Conservation (phyloP, 2,797 vertebrate genomes). For the Sparus aurata region DNA sequence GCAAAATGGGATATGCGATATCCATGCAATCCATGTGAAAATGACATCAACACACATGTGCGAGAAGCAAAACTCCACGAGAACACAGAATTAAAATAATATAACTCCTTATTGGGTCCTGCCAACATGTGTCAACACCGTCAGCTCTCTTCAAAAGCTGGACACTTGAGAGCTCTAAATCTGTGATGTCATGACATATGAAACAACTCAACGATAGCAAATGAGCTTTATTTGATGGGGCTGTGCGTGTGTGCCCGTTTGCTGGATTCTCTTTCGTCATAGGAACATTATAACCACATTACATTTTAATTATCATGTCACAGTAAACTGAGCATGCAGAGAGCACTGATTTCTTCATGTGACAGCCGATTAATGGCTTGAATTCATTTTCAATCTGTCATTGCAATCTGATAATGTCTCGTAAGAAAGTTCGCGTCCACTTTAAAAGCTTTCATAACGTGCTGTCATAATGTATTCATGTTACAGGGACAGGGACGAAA, state of each 20-base stretch:
- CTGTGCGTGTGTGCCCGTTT: not conserved
- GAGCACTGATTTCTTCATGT: not conserved
- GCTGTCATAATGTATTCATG: too few relatives aligned
- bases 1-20: not conserved
- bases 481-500: too few relatives aligned
- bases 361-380: not conserved
- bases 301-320: not conserved
- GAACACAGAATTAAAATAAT: not conserved
- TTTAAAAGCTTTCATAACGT: not conserved
- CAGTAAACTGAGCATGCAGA: not conserved
- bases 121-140: slow-evolving; percentile 25
- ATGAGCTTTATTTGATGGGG: slow-evolving; percentile 1
- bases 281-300: not conserved
- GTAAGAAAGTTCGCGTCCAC: not conserved
- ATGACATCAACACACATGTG: not conserved
- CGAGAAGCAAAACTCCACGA: not conserved
- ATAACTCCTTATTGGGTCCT: slow-evolving; percentile 1
- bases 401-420: not conserved
- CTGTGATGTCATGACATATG: slow-evolving; percentile 23
- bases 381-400: not conserved
- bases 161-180: slow-evolving; percentile 23
- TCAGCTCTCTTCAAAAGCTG: not conserved
- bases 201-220: slow-evolving; percentile 34
- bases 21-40: not conserved
- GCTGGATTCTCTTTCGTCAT: not conserved